phyloP scores from a whole-genome alignment of 2,797 vertebrate species.

The Anomalospiza imberbis region DNA sequence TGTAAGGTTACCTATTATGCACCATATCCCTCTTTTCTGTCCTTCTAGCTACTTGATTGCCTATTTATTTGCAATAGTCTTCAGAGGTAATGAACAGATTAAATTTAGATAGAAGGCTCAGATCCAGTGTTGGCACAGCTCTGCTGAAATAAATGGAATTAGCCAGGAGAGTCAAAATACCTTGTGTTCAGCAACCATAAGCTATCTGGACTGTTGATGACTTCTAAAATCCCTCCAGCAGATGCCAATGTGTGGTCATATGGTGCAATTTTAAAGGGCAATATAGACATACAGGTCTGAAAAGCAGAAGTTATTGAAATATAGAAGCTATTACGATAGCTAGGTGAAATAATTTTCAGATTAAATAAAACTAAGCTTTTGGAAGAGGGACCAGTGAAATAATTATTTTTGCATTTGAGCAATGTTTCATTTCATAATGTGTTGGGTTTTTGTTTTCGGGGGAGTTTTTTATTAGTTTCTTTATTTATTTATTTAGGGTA shows the following conservation, averaged over 20 bases:
- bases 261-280: not conserved
- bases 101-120: slow-evolving; percentile 53
- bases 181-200: slow-evolving; percentile 28
- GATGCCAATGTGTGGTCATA: not conserved
- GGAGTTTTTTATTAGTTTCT: rapidly evolving
- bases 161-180: slow-evolving; percentile 40
- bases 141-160: slow-evolving; percentile 43
- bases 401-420: not conserved
- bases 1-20: slow-evolving; percentile 14
- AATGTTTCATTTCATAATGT: not conserved
- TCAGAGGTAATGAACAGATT: slow-evolving; percentile 55
- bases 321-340: not conserved
- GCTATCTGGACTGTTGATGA: not conserved
- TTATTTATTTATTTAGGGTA: not conserved
- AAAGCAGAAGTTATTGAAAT: not conserved
- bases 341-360: not conserved
- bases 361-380: not conserved
- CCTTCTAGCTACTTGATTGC: slow-evolving; percentile 30
- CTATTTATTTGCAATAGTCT: slow-evolving; percentile 60
- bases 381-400: not conserved
- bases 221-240: not conserved
- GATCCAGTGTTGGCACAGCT: slow-evolving; percentile 31
- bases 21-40: slow-evolving; percentile 7
- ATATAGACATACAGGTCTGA: not conserved
- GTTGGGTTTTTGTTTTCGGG: rapidly evolving